Percentiles rank a stretch among this genome's conserved stretches.
Conservation (phyloP, 2,888 invertebrate species). For the Anagyrus pseudococci region DNA sequence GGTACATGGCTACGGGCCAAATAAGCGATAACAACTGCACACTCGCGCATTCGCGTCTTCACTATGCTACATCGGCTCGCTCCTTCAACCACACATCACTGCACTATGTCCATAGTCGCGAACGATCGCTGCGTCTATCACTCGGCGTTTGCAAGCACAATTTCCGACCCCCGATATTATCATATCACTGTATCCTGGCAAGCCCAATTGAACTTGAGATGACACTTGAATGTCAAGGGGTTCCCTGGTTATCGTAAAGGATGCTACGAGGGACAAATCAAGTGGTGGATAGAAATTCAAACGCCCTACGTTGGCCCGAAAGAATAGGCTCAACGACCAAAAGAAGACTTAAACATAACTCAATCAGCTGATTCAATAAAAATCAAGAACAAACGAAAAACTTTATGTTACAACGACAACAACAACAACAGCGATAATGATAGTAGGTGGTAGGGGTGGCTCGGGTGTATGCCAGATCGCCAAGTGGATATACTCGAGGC, state of each 20-base stretch:
- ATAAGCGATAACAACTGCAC: constrained; percentile 1
- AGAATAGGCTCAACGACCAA: too few species aligned
- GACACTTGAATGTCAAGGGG: too few species aligned
- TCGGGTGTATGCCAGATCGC: too few species aligned
- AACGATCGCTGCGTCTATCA: neutral
- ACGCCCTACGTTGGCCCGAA: too few species aligned
- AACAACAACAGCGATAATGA: too few species aligned
- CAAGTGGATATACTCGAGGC: too few species aligned
- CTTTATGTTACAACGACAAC: neutral
- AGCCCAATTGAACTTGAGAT: too few species aligned
- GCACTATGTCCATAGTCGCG: neutral
- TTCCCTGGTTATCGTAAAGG: too few species aligned
- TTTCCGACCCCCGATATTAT: neutral
- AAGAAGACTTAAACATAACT: neutral
- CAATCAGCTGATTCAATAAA: neutral
- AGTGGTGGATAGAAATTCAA: too few species aligned
- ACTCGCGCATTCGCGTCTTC: neutral
- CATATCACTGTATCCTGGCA: neutral
- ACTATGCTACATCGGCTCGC: neutral
- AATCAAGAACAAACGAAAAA: neutral
- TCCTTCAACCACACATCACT: neutral
- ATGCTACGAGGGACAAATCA: too few species aligned
- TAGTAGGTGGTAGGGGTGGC: too few species aligned
- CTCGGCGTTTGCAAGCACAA: neutral
- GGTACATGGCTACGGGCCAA: constrained; percentile 7